Conservation (phyloP, 2,797 vertebrate genomes). For the Chromis chromis region DNA sequence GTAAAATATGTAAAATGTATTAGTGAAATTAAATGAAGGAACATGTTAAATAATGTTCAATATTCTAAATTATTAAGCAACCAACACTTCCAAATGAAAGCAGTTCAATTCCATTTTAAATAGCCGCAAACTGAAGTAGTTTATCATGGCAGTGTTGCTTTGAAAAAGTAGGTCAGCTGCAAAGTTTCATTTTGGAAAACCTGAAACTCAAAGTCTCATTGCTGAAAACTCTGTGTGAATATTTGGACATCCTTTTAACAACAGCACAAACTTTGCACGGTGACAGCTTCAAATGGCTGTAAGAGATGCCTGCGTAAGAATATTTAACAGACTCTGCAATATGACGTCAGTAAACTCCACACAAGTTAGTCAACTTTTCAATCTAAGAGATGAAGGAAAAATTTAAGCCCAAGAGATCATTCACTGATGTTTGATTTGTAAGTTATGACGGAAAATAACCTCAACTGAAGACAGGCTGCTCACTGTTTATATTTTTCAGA, state of each 20-base stretch:
- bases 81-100: constrained; percentile 54
- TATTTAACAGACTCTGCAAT: background rate
- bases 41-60: constrained; percentile 42
- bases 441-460: background rate
- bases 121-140: constrained; percentile 60
- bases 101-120: constrained; percentile 52
- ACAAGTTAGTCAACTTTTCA: background rate
- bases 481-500: background rate
- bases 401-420: background rate
- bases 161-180: constrained; percentile 60
- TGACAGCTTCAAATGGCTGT: constrained; percentile 8
- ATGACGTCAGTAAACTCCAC: background rate
- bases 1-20: constrained; percentile 16
- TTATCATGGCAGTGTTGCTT: constrained; percentile 40
- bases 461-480: background rate
- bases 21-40: constrained; percentile 22
- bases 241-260: constrained; percentile 25
- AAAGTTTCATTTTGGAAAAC: constrained; percentile 41
- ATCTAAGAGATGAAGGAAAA: background rate
- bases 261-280: constrained; percentile 5
- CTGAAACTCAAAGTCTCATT: constrained; percentile 23
- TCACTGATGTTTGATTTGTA: background rate
- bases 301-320: background rate
- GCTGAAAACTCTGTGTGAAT: constrained; percentile 6
- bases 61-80: constrained; percentile 48